Percentiles rank a stretch among this genome's conserved stretches.
Conservation (phyloP, 2,797 vertebrate species). For the Ctenopoma multispine region DNA sequence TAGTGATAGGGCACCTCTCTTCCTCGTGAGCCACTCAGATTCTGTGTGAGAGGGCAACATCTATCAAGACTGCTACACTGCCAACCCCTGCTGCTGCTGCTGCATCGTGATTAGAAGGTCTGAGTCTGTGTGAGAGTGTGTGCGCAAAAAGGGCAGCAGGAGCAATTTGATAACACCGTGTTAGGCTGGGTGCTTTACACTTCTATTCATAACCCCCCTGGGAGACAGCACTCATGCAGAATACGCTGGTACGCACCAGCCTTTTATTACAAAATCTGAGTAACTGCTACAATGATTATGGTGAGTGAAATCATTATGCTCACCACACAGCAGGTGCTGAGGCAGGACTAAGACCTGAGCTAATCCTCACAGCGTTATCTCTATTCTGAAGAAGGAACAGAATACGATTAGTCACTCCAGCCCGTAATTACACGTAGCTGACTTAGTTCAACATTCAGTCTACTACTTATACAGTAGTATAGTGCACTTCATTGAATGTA, state of each 20-base stretch:
- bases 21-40: slow-evolving; percentile 60
- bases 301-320: slow-evolving; percentile 53
- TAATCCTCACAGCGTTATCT: slow-evolving; percentile 53
- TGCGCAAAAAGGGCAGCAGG: slow-evolving; percentile 50
- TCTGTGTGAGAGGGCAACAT: slow-evolving; percentile 56
- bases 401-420: slow-evolving; percentile 21
- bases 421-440: slow-evolving; percentile 46
- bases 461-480: neutral
- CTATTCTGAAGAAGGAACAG: slow-evolving; percentile 30
- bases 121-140: slow-evolving; percentile 5
- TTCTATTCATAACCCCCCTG: slow-evolving; percentile 56
- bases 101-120: slow-evolving; percentile 48
- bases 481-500: neutral
- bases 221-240: slow-evolving; percentile 53
- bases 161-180: slow-evolving; percentile 58
- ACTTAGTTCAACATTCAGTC: slow-evolving; percentile 8
- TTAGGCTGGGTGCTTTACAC: slow-evolving; percentile 44
- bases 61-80: slow-evolving; percentile 59
- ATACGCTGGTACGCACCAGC: slow-evolving; percentile 22
- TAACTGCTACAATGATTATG: slow-evolving; percentile 56
- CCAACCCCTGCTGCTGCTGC: slow-evolving; percentile 39
- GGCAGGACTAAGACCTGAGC: slow-evolving; percentile 59
- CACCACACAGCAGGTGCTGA: slow-evolving; percentile 52
- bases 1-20: slow-evolving; percentile 48
- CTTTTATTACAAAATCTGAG: slow-evolving; percentile 47